A percentile compares a stretch with the other conserved stretches of the same genome.
Evolutionary conservation across 1,140 invertebrate species (phyloP).

Genomic region (Ctenoplectra terminalis): DNA sequence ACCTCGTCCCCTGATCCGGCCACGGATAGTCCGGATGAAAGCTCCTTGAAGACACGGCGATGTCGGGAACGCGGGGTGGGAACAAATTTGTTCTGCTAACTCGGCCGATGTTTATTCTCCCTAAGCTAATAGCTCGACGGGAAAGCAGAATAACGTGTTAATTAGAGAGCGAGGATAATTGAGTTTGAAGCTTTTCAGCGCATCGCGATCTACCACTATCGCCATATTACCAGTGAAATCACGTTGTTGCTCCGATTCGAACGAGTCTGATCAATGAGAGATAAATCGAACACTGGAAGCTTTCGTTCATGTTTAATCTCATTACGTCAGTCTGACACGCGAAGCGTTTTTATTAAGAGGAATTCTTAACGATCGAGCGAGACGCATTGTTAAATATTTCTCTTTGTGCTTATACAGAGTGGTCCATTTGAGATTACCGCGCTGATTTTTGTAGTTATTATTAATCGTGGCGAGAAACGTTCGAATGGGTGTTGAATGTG

Average conservation of each 20-base stretch:
- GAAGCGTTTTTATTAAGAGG: conserved; percentile 2
- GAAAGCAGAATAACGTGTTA: conserved; percentile 60
- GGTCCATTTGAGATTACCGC: too few relatives aligned
- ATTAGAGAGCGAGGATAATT: conserved; percentile 66
- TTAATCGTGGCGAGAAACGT: too few relatives aligned
- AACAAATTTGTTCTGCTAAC: conserved; percentile 68
- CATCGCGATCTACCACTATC: background rate
- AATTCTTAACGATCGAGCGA: too few relatives aligned
- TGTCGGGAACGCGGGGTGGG: background rate
- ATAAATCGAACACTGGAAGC: too few relatives aligned
- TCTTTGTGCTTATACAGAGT: too few relatives aligned
- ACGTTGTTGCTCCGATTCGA: background rate
- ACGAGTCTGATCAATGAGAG: background rate
- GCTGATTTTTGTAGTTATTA: too few relatives aligned
- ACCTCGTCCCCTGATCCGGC: conserved; percentile 34
- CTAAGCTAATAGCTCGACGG: conserved; percentile 56
- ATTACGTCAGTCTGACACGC: background rate
- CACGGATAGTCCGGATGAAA: conserved; percentile 29
- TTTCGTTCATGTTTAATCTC: conserved; percentile 20
- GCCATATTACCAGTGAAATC: conserved; percentile 1
- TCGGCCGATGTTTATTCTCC: conserved; percentile 66
- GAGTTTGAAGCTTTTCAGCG: conserved; percentile 62
- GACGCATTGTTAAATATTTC: background rate
- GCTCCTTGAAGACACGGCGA: conserved; percentile 19
- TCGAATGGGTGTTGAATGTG: too few relatives aligned